These are phyloP conservation scores for Leptoteleia sp. DNA, from an alignment of 1,140 invertebrate species.

Conservation along the genomic window DNA sequence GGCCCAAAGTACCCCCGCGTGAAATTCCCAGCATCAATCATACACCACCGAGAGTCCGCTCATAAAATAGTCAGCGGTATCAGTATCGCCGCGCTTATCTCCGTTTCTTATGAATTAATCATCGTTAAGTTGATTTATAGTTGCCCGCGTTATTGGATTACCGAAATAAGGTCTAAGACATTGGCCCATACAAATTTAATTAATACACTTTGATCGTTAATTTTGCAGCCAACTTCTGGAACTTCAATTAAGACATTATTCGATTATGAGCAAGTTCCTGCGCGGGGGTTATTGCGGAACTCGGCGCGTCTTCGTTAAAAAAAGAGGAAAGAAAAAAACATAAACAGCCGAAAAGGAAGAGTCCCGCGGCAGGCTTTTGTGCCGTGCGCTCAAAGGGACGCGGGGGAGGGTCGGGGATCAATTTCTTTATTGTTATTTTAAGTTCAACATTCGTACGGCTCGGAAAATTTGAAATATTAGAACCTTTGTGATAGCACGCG, in stretches of 20 bases:
- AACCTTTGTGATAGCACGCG: no score
- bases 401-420: no score
- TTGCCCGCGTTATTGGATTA: constrained; percentile 47
- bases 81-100: constrained; percentile 48
- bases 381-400: no score
- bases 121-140: constrained; percentile 60
- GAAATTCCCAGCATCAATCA: constrained; percentile 51
- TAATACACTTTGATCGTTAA: constrained; percentile 63
- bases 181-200: constrained; percentile 59
- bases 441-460: no score
- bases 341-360: constrained; percentile 26
- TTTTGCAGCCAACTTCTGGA: constrained; percentile 53
- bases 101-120: constrained; percentile 64
- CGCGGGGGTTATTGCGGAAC: constrained; percentile 16
- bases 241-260: constrained; percentile 61
- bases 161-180: constrained; percentile 59
- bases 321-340: no score
- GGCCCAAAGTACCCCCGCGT: constrained; percentile 9
- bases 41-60: constrained; percentile 26
- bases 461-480: no score
- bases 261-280: constrained; percentile 56
- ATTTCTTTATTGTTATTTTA: no score
- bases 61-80: constrained; percentile 57
- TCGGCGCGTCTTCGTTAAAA: not conserved
- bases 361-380: no score